Evolutionary conservation across 2,113 vertebrate genomes (phyloP).

Genomic region (Pomatostomus ruficeps): DNA sequence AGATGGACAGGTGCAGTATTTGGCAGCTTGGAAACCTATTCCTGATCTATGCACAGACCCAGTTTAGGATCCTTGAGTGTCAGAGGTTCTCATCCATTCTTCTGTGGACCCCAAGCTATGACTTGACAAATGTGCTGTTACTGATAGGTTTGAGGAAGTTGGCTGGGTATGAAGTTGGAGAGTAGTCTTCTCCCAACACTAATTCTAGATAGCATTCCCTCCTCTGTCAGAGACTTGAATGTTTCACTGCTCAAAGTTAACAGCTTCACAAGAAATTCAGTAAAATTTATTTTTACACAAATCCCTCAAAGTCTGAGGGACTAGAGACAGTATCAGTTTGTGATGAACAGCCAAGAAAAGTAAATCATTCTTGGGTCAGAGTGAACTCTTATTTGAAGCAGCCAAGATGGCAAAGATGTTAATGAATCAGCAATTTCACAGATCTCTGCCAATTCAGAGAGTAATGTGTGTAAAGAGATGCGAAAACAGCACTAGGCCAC

Average conservation of each 20-base stretch:
- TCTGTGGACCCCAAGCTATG: background rate
- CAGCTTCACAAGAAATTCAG: background rate
- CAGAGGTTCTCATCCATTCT: background rate
- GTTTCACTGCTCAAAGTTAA: background rate
- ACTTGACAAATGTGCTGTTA: background rate
- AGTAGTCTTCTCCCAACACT: background rate
- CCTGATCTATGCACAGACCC: accelerated
- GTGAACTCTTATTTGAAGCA: background rate
- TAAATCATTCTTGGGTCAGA: slow-evolving; percentile 16
- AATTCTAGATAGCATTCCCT: background rate
- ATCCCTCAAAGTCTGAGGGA: background rate
- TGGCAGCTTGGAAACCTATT: background rate
- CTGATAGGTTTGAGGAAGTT: background rate
- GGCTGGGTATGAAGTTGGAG: background rate
- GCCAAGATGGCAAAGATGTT: slow-evolving; percentile 12
- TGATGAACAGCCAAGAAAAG: slow-evolving; percentile 16
- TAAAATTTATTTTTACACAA: background rate
- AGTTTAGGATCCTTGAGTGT: background rate
- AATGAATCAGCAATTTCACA: slow-evolving; percentile 33
- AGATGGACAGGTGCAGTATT: background rate
- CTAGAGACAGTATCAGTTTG: slow-evolving; percentile 13
- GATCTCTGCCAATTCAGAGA: slow-evolving; percentile 4
- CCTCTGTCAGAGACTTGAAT: background rate
- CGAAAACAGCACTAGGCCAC: background rate
- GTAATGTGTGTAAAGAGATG: background rate